These are phyloP conservation scores for Heliconius hermathena DNA, from an alignment of 1,140 invertebrate species.

Conservation along the genomic window DNA sequence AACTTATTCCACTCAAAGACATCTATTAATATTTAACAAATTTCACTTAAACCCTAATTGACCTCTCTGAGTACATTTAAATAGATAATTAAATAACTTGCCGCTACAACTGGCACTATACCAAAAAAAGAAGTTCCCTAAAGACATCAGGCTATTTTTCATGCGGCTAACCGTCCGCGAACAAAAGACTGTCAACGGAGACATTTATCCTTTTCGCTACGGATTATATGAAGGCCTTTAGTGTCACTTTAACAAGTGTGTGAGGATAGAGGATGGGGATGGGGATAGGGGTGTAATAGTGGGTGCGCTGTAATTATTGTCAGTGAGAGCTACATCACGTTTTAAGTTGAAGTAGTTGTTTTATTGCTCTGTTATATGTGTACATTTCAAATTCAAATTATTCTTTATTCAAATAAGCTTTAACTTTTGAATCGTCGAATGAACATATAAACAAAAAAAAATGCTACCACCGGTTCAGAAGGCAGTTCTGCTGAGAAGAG, in stretches of 20 bases:
- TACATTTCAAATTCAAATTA: too few relatives aligned
- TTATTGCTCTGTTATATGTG: too few relatives aligned
- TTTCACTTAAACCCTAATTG: too few relatives aligned
- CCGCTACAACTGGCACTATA: not conserved
- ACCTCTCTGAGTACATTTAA: not conserved
- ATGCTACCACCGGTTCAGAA: too few relatives aligned
- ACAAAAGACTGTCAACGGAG: constrained; percentile 34
- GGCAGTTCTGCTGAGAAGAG: too few relatives aligned
- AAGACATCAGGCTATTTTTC: constrained; percentile 30
- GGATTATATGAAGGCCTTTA: not conserved
- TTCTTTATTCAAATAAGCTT: too few relatives aligned
- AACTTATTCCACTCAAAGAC: too few relatives aligned
- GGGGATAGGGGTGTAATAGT: not conserved
- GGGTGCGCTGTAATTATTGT: not conserved
- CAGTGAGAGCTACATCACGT: not conserved
- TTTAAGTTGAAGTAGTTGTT: too few relatives aligned
- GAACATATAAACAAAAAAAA: too few relatives aligned
- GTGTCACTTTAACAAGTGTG: not conserved
- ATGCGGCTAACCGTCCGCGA: constrained; percentile 33
- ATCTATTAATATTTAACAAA: too few relatives aligned
- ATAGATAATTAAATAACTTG: not conserved
- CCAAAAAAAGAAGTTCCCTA: not conserved
- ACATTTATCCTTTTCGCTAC: constrained; percentile 43
- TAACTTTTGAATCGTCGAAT: too few relatives aligned
- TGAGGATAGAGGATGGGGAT: not conserved